phyloP scores from a whole-genome alignment of 1,140 invertebrate species.

The Drosophila ananassae region DNA sequence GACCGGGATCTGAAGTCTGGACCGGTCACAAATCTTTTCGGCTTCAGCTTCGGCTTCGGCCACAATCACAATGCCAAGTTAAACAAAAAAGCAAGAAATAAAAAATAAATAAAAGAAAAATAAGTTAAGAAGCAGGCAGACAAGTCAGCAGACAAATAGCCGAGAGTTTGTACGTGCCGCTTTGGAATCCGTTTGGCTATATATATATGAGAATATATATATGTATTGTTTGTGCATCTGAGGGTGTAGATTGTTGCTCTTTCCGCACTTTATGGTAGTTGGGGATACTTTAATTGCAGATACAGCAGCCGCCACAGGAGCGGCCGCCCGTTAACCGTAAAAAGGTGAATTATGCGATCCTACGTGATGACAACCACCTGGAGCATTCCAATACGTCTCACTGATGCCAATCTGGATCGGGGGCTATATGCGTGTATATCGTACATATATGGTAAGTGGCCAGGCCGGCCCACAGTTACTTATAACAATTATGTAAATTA shows the following conservation, averaged over 20 bases:
- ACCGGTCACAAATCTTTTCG: slow-evolving; percentile 72
- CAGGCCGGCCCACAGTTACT: slow-evolving; percentile 50
- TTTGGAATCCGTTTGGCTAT: slow-evolving; percentile 45
- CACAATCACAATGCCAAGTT: slow-evolving; percentile 74
- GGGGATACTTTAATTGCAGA: slow-evolving; percentile 74
- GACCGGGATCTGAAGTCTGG: slow-evolving; percentile 43
- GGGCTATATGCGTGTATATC: slow-evolving; percentile 10
- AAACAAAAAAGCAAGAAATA: slow-evolving; percentile 37
- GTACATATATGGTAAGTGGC: slow-evolving; percentile 7
- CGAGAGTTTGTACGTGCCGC: slow-evolving; percentile 70
- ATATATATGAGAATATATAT: slow-evolving; percentile 14
- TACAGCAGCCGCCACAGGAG: slow-evolving; percentile 68
- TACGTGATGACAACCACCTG: slow-evolving; percentile 73
- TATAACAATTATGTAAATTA: slow-evolving; percentile 76
- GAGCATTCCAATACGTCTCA: slow-evolving; percentile 72
- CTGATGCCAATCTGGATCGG: slow-evolving; percentile 54
- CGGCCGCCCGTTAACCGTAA: slow-evolving; percentile 74
- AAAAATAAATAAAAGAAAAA: slow-evolving; percentile 41
- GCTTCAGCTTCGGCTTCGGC: neutral
- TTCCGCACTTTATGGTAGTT: slow-evolving; percentile 64
- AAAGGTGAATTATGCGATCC: slow-evolving; percentile 79
- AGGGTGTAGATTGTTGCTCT: slow-evolving; percentile 25
- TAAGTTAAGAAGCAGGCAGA: slow-evolving; percentile 56
- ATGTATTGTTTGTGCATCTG: slow-evolving; percentile 5
- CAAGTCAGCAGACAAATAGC: slow-evolving; percentile 74